Base-by-base conservation (phyloP, 1,140 invertebrate genomes). In the Lordiphosa mommai region DNA sequence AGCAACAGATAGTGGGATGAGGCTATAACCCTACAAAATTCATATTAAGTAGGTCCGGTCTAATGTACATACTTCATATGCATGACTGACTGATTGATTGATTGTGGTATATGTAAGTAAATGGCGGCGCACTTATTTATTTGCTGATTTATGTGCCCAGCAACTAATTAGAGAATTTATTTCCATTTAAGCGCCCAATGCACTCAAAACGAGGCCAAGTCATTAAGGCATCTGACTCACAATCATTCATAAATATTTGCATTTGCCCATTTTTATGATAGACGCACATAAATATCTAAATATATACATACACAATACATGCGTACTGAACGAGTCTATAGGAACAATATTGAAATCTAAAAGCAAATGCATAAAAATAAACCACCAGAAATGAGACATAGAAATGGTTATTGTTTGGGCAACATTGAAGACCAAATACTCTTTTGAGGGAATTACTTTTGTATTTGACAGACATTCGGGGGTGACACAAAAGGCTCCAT, bases 121-220 rank as follows among this genome's bases (percentile, higher is more conserved):
- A 50, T 12, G 10, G 6, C 27, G 74, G 46, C 48, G 23, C 14
- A 30, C 27, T 50, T 61, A 68, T 71, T 63, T 70, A 80, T 80
- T 80, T 74, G 46, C 49, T 80, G 61, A 82, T 80, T 80, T 82
- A 80, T 80, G 53, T 59, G 58, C 53, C 41, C 71, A 61, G 69
- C 66, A 76, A 72, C 76, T 76, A 80, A 80, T 80, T 80, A 80
- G 61, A 58, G 57, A 71, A 69, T 82, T 67, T 82, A 72, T 76
- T 71, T 63, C 61, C 61, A 80, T 69, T 74, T 57, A 33, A 69
- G 50, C 55, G 43, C 67, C 17, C 38, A 61, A 36, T 79, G 73
- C 69, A 80, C 55, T 65, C 59, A 32, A 48, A 46, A 10, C 34
- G 61, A 41, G 36, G 27, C 38, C 33, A 61, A 72, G 51, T 72